Conservation (phyloP, 2,113 vertebrate species). For the Scalopus aquaticus region DNA sequence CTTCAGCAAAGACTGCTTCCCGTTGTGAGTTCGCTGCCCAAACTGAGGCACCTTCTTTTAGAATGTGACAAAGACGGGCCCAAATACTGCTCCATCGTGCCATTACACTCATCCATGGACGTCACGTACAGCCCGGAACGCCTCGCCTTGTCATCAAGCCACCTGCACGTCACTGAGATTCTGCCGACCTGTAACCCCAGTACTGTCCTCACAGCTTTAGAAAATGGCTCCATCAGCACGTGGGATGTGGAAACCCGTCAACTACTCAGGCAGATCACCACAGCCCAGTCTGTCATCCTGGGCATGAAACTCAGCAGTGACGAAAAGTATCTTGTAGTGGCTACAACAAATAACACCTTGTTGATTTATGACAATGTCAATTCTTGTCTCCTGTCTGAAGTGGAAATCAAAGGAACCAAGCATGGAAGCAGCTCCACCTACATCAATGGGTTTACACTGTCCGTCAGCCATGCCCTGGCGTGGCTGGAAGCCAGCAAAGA, state of each 20-base stretch:
- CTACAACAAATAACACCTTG: conserved; percentile 98
- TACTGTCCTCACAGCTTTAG: conserved; percentile 94
- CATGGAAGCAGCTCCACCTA: conserved; percentile 91
- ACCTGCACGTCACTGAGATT: conserved; percentile 96
- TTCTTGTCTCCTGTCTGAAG: conserved; percentile 97
- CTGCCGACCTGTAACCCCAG: conserved; percentile 95
- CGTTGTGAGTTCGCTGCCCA: conserved; percentile 96
- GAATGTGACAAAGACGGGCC: conserved; percentile 99
- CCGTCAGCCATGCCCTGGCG: conserved; percentile 95
- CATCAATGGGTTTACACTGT: conserved; percentile 97
- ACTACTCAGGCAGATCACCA: conserved; percentile 95
- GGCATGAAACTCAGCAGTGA: conserved; percentile 95
- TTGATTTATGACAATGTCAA: conserved; percentile 98
- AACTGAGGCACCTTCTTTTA: conserved; percentile 95
- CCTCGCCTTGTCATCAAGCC: conserved; percentile 94
- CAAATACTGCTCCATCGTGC: conserved; percentile 98
- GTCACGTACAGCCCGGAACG: conserved; percentile 97
- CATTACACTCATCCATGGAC: conserved; percentile 98
- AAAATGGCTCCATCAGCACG: conserved; percentile 98
- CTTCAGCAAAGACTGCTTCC: conserved; percentile 97
- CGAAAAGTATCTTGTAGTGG: conserved; percentile 97
- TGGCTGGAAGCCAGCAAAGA: conserved; percentile 99
- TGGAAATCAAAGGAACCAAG: conserved; percentile 98
- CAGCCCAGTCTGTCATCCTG: conserved; percentile 94
- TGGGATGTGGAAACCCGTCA: conserved; percentile 97